phyloP scores from a whole-genome alignment of 92 coral and sea anemone species.

The Phenganax subtilis region DNA sequence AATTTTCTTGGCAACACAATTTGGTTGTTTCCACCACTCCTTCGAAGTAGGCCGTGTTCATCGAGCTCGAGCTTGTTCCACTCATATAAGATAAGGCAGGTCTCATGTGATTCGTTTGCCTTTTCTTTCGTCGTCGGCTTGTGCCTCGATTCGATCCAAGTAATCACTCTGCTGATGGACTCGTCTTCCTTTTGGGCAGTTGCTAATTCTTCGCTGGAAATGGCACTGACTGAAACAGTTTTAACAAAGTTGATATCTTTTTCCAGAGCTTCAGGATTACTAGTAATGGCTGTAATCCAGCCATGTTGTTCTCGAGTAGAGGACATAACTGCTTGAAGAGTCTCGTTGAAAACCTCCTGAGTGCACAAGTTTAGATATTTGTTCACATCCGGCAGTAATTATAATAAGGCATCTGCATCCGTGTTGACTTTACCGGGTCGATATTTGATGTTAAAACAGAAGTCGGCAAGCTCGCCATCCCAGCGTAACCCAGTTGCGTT shows the following conservation, averaged over 20 bases:
- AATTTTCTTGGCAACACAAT: too few species aligned
- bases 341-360: constrained; percentile 11
- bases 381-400: constrained; percentile 9
- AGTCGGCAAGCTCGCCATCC: too few species aligned
- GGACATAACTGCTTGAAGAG: constrained; percentile 13
- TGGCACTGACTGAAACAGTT: background rate
- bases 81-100: too few species aligned
- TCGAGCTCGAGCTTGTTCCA: too few species aligned
- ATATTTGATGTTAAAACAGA: too few species aligned
- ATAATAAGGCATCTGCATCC: constrained; percentile 11
- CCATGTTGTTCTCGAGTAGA: background rate
- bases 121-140: too few species aligned
- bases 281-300: constrained; percentile 30
- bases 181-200: constrained; percentile 28
- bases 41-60: too few species aligned
- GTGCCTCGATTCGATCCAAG: too few species aligned
- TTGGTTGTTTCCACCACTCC: too few species aligned
- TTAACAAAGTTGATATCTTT: background rate
- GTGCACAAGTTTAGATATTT: constrained; percentile 8
- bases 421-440: too few species aligned
- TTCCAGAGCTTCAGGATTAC: background rate
- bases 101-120: too few species aligned
- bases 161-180: constrained; percentile 3
- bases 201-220: constrained; percentile 2
- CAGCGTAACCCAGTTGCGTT: too few species aligned